Evolutionary conservation across 2,113 vertebrate genomes (phyloP).

Genomic region (Tenrec ecaudatus): DNA sequence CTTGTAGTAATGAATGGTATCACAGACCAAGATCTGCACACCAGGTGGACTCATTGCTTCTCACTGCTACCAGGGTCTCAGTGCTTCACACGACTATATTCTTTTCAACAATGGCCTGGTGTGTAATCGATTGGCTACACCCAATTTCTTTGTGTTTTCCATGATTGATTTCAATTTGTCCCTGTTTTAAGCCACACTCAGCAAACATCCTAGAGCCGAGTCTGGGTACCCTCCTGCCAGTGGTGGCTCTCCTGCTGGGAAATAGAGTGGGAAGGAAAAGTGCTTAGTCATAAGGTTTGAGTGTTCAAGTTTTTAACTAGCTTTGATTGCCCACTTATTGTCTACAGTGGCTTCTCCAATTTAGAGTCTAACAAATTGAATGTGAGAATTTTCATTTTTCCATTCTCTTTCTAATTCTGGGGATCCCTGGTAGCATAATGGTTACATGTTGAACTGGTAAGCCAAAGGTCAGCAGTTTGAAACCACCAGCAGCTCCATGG

Average conservation of each 20-base stretch:
- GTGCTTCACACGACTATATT: neutral
- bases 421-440: too few relatives aligned
- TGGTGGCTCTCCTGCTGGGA: neutral
- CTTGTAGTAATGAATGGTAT: neutral
- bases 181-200: neutral
- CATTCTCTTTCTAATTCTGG: neutral
- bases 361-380: neutral
- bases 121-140: neutral
- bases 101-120: neutral
- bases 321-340: neutral
- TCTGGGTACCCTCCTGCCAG: neutral
- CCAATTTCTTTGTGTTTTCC: neutral
- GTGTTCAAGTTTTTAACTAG: neutral
- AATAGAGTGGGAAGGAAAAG: neutral
- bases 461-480: too few relatives aligned
- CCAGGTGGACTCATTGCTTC: too few relatives aligned
- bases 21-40: neutral
- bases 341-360: neutral
- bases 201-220: too few relatives aligned
- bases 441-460: too few relatives aligned
- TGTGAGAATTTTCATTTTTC: neutral
- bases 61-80: neutral
- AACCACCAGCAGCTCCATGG: too few relatives aligned
- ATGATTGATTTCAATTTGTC: neutral
- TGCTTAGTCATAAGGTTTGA: neutral